These are phyloP conservation scores for Phyllotreta cruciferae DNA, from an alignment of 2,888 invertebrate species.

Conservation along the genomic window DNA sequence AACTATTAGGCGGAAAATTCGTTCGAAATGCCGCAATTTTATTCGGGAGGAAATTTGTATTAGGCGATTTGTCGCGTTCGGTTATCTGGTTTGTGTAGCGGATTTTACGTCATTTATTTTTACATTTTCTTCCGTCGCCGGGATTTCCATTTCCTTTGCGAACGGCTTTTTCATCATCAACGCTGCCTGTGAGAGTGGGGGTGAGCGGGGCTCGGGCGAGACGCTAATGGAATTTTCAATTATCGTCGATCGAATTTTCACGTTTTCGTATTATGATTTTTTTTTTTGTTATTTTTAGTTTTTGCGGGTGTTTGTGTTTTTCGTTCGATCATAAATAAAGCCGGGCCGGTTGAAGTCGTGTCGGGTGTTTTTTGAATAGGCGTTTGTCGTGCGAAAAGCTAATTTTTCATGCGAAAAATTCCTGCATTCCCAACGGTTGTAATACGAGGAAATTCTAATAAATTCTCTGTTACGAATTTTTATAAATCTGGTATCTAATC, in stretches of 20 bases:
- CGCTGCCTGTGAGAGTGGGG: too few species aligned
- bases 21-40: conserved; percentile 44
- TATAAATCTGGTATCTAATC: too few species aligned
- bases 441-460: too few species aligned
- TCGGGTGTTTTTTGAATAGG: too few species aligned
- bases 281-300: neutral
- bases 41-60: conserved; percentile 53
- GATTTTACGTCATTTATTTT: conserved; percentile 50
- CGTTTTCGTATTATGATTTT: neutral
- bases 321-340: neutral
- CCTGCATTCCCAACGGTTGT: neutral
- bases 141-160: conserved; percentile 49
- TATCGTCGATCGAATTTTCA: conserved; percentile 29
- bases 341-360: too few species aligned
- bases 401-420: too few species aligned
- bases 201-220: conserved; percentile 16
- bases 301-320: conserved; percentile 3
- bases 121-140: conserved; percentile 52
- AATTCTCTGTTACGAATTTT: too few species aligned
- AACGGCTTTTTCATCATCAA: conserved; percentile 46
- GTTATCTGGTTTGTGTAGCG: conserved; percentile 47
- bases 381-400: too few species aligned
- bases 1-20: neutral
- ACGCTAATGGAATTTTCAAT: conserved; percentile 46
- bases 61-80: conserved; percentile 53